phyloP scores from a whole-genome alignment of 2,113 vertebrate species.

The Coregonus clupeaformis region DNA sequence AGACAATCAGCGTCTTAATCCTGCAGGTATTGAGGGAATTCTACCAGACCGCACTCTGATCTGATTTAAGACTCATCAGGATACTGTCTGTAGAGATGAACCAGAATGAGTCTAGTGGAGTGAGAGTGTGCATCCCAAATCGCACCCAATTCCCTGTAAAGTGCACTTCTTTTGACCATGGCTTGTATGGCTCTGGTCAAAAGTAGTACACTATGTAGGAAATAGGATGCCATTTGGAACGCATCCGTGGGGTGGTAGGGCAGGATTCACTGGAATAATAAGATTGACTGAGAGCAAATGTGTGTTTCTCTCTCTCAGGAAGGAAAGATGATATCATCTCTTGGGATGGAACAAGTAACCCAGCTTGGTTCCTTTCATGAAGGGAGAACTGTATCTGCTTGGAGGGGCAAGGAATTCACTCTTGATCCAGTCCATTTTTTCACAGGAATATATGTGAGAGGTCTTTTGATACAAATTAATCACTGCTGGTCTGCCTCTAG shows the following conservation, averaged over 20 bases:
- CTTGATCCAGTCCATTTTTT: not conserved
- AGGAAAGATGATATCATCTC: conserved; percentile 26
- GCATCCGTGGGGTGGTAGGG: not conserved
- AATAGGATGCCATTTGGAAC: too few relatives aligned
- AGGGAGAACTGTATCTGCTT: not conserved
- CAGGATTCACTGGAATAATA: not conserved
- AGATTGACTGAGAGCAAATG: not conserved
- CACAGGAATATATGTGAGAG: not conserved
- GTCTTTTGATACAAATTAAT: conserved; percentile 4
- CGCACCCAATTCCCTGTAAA: too few relatives aligned
- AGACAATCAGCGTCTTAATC: conserved; percentile 35
- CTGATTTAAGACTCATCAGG: conserved; percentile 38
- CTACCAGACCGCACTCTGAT: conserved; percentile 17
- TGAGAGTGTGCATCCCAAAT: not conserved
- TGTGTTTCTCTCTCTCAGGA: not conserved
- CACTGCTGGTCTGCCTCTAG: not conserved
- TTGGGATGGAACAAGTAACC: conserved; percentile 25
- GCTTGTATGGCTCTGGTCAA: too few relatives aligned
- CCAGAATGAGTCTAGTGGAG: conserved; percentile 10
- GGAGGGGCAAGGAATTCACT: not conserved
- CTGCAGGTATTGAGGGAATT: conserved; percentile 27
- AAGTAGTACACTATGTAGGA: too few relatives aligned
- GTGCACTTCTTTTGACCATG: too few relatives aligned
- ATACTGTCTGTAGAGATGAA: conserved; percentile 28
- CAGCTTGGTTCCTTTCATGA: conserved; percentile 15